Base-by-base conservation (phyloP, 2,113 vertebrate genomes). In the Coptodon bakossiorum region DNA sequence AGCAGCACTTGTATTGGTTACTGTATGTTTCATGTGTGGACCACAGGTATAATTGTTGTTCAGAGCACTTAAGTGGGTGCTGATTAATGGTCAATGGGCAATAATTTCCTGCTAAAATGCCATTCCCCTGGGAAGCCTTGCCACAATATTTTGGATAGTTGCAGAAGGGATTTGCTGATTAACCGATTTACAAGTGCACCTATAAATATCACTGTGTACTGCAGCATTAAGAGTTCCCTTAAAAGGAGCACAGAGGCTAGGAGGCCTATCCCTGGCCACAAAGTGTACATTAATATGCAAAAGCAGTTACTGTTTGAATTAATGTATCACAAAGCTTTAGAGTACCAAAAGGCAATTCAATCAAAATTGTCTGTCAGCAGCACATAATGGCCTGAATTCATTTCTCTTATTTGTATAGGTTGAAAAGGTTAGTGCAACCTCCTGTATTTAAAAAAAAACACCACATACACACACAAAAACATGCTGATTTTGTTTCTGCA, bases 371-470 rank as follows among this genome's bases (percentile, higher is more conserved):
- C 80, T 19, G 9, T 89, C 82, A 88, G 53, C 80, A 68, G 66
- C 36, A 59, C 24, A 52, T 34, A 71, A 53, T 24, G 45, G 7
- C 16, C 68, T n/a, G 27, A 83, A 84, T 90, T 86, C 90, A 80
- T 78, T 89, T 86, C 12, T 34, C 17, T 86, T 88, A 68, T 89
- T 84, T 83, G 61, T 34, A 53, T 24, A 68, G 90, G 81, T 89
- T 93, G 76, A 90, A 73, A 86, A 73, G 81, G 85, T 84, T 86
- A 79, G 73, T 40, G 50, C 94, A 96, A 96, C 59, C 96, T 95
- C 95, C 93, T 95, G 96, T 96, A 96, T 89, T 95, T 73, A 88
- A 88, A 89, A 79, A 34, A 9, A 43, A 4, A 83, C 71, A 83
- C 80, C n/a, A 34, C 54, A 29, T 53, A 50, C 16, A 87, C 78